Conservation (phyloP, 2,113 vertebrate species). For the Phasianus colchicus region DNA sequence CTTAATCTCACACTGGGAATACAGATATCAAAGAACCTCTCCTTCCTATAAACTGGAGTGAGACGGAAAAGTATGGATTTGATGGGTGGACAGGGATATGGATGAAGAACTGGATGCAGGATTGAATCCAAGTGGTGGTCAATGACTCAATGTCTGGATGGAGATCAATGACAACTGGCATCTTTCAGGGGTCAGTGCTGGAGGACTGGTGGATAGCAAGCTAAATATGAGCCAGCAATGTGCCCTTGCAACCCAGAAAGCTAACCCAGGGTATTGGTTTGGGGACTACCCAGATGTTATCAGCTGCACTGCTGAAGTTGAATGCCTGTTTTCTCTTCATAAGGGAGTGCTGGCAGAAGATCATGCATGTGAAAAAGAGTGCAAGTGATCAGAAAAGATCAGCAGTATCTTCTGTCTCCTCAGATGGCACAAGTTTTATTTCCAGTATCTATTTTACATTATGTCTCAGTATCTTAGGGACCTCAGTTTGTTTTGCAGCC, state of each 20-base stretch:
- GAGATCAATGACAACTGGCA: no score
- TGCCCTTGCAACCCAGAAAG: no score
- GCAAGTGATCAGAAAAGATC: background rate
- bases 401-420: background rate
- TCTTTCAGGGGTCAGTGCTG: no score
- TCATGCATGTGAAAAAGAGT: background rate
- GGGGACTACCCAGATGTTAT: background rate
- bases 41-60: no score
- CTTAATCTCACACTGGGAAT: no score
- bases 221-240: background rate
- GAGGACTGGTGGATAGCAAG: background rate
- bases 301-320: background rate
- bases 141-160: no score
- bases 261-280: no score
- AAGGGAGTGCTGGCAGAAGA: background rate
- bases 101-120: no score
- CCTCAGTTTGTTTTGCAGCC: background rate
- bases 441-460: background rate
- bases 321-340: background rate
- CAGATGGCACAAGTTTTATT: background rate
- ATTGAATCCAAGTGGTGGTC: no score
- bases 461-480: background rate
- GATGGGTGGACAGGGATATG: no score
- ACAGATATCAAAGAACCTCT: no score
- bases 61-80: no score